Evolutionary conservation across 2,888 invertebrate genomes (phyloP), one percentile per base, ranked within the genome.

Genomic region (Helleia helle): DNA sequence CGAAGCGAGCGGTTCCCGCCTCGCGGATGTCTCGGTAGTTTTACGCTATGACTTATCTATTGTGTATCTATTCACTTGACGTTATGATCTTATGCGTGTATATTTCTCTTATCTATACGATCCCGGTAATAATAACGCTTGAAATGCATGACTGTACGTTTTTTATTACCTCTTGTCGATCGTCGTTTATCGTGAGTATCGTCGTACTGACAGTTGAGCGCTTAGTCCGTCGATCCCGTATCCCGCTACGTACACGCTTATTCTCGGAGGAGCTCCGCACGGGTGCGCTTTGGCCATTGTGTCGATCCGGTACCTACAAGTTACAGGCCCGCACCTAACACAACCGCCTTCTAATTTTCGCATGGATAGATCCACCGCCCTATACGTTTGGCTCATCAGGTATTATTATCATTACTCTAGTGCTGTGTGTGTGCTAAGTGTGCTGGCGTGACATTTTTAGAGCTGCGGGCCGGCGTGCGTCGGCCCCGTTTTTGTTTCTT

Each of bases 121-220:
- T 90, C 91, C 91, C 91, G 91, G 90, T 91, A 92, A 92, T 91
- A 92, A 92, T 91, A 91, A 92, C 91, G 91, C 91, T 92, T 92
- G 88, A 89, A 71, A 90, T 91, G 91, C 91, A 92, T 92, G 92
- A 89, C 90, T 90, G 91, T 91, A 91, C 91, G 91, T 92, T 91
- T 91, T 80, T 86, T 83, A 81, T 83, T 84, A 83, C 80, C 79
- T 84, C 77, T 77, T 77, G 75, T 79, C 73, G 71, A 75, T 72
- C 77, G 77, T 75, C 79, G 74, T 80, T 65, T 63, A 64, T 68
- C 79, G 77, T 69, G 72, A 72, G 66, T 73, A 71, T 71, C 75
- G 79, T 74, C 79, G 77, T 74, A 71, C 76, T 75, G 76, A 79
- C 77, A 75, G 76, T 77, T 73, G 72, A 75, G 71, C 75, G 81